Evolutionary conservation across 2,113 vertebrate genomes (phyloP).

Genomic region (Scatophagus argus): DNA sequence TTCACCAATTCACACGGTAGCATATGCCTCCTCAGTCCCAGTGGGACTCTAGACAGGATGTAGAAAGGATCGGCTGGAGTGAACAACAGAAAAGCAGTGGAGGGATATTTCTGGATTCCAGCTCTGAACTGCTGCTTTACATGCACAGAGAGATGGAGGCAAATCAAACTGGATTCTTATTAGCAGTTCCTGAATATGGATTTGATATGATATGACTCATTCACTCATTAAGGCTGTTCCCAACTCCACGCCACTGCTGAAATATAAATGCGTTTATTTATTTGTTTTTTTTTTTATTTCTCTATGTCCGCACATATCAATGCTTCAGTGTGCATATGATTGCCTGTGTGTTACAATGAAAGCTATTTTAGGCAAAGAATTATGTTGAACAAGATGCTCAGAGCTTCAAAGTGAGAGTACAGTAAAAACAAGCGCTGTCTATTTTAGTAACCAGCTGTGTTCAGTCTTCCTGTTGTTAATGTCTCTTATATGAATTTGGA

Average conservation of each 20-base stretch:
- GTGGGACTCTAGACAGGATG: conserved; percentile 37
- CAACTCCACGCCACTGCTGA: conserved; percentile 51
- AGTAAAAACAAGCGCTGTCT: conserved; percentile 11
- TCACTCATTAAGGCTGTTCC: conserved; percentile 66
- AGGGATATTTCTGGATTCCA: conserved; percentile 55
- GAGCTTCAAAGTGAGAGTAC: conserved; percentile 18
- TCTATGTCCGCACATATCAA: conserved; percentile 11
- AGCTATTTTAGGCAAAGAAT: conserved; percentile 44
- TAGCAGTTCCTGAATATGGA: conserved; percentile 50
- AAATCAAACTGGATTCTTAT: conserved; percentile 63
- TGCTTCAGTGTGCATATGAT: conserved; percentile 22
- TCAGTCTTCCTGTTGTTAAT: conserved; percentile 6
- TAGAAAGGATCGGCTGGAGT: conserved; percentile 44
- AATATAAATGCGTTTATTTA: conserved; percentile 29
- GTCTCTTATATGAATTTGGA: conserved; percentile 7
- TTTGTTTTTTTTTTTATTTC: background rate
- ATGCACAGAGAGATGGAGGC: conserved; percentile 36
- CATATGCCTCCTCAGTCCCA: conserved; percentile 53
- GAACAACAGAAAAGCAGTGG: conserved; percentile 51
- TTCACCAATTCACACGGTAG: too few species aligned
- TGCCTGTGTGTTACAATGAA: conserved; percentile 15
- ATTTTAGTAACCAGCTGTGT: conserved; percentile 13
- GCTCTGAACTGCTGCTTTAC: conserved; percentile 34
- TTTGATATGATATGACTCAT: conserved; percentile 74
- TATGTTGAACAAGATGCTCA: conserved; percentile 7